Conservation (phyloP, 2,113 vertebrate genomes). For the Myrmecobius fasciatus region DNA sequence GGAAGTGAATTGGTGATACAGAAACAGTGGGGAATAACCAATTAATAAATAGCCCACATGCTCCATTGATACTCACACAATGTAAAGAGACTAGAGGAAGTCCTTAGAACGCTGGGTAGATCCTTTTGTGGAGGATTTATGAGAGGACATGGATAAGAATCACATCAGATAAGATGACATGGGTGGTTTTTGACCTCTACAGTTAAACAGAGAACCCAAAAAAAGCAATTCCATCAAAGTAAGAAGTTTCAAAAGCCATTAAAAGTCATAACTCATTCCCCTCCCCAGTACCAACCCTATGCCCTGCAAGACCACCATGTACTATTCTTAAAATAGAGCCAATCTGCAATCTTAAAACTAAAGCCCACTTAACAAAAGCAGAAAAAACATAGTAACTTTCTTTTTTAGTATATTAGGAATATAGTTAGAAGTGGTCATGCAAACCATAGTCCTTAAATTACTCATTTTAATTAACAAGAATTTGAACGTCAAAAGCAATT, state of each 20-base stretch:
- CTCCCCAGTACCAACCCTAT: not conserved
- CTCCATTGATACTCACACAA: not conserved
- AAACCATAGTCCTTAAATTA: constrained; percentile 2
- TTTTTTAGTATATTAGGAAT: not conserved
- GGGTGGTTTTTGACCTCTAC: not conserved
- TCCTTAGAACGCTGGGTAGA: not conserved
- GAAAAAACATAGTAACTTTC: not conserved
- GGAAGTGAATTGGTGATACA: not conserved
- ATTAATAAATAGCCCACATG: not conserved
- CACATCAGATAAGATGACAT: not conserved
- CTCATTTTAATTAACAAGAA: constrained; percentile 32
- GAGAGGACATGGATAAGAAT: not conserved
- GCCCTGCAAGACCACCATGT: not conserved
- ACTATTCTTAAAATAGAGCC: not conserved
- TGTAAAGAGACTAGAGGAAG: not conserved
- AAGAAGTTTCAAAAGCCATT: not conserved
- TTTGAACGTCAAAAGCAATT: not conserved
- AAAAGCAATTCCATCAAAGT: not conserved
- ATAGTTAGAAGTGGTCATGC: not conserved
- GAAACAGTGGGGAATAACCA: not conserved
- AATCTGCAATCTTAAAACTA: not conserved
- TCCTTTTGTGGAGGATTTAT: not conserved
- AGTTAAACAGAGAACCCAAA: not conserved
- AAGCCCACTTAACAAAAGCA: not conserved
- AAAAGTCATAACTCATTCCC: not conserved